Base-by-base conservation (phyloP, 1,140 invertebrate species). In the Nixonia krombeini region DNA sequence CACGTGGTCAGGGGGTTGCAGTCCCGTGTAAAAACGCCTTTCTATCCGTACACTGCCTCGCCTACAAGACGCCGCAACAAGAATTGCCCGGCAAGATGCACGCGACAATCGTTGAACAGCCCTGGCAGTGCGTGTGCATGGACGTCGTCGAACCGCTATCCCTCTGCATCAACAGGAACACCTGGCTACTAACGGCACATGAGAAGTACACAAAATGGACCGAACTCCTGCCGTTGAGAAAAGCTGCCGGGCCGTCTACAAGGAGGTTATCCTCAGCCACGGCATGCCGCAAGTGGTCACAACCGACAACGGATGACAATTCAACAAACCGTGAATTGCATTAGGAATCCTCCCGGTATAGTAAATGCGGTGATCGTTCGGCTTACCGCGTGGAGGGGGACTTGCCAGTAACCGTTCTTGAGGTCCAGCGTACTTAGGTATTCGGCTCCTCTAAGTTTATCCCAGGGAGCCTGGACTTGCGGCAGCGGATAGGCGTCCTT, bases 241-340 rank as follows among this genome's bases (percentile, higher is more conserved):
- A 25, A 8, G 47, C 58, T 6, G 58, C 18, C 6, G 65, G 2
- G 6, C 21, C 6, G 2, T 2, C 2, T 21, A 21, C 21, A 6
- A 21, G 21, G 21, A 21, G 6, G 21, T 6, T 21, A 6, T 21
- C 21, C 6, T 21, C 2, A 3, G 21, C 21, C 21, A 21, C 6
- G 6, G 2, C 6, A 21, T 6, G 21, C 21, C 21, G 21, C 21
- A 3, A 3, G 21, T 21, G 6, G 2, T 21, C 2, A 21, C 21
- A 2, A 21, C 21, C 6, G 21, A 21, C 6, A 21, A 21, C 2
- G 6, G 21, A 6, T 6, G n/a, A n/a, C n/a, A 38, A 16, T 38
- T 38, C 9, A n/a, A n/a, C n/a, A n/a, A n/a, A 78, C 71, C 12
- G 46, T 71, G 52, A 84, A 87, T 33, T 78, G 74, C 50, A 72